Conservation (phyloP, 2,888 invertebrate species). For the Sepiola atlantica region DNA sequence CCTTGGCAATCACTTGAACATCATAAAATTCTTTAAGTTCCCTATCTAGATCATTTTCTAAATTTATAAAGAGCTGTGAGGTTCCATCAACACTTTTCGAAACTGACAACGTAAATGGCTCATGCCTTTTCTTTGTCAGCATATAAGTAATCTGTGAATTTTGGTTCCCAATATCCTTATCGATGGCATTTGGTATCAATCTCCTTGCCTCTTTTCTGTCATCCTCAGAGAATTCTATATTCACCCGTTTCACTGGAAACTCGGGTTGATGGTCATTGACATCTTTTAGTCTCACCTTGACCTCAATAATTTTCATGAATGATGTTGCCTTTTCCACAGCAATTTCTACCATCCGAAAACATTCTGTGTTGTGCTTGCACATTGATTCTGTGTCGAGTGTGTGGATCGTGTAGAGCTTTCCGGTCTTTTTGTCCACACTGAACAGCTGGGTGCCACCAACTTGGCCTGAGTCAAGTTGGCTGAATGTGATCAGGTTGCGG, state of each 20-base stretch:
- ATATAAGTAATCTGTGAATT: not conserved
- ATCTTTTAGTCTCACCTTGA: not conserved
- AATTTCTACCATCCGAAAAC: not conserved
- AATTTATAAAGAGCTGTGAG: not conserved
- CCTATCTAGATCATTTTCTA: conserved; percentile 32
- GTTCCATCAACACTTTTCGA: conserved; percentile 8
- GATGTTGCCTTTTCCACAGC: not conserved
- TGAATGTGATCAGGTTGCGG: conserved; percentile 32
- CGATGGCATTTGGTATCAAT: not conserved
- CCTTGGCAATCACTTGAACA: not conserved
- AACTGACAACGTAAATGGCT: not conserved
- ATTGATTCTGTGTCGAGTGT: conserved; percentile 10
- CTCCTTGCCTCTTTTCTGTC: conserved; percentile 13
- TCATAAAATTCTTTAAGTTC: conserved; percentile 9
- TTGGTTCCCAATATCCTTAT: not conserved
- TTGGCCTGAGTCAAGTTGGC: not conserved
- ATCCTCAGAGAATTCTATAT: conserved; percentile 9
- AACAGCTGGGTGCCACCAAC: not conserved
- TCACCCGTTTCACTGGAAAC: not conserved
- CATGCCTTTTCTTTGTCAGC: conserved; percentile 32
- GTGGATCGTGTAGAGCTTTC: not conserved
- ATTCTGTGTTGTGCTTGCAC: not conserved
- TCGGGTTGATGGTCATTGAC: not conserved
- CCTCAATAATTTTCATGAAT: not conserved
- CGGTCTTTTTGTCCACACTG: not conserved